Base-by-base conservation (phyloP, 2,797 vertebrate genomes). In the Esox lucius region DNA sequence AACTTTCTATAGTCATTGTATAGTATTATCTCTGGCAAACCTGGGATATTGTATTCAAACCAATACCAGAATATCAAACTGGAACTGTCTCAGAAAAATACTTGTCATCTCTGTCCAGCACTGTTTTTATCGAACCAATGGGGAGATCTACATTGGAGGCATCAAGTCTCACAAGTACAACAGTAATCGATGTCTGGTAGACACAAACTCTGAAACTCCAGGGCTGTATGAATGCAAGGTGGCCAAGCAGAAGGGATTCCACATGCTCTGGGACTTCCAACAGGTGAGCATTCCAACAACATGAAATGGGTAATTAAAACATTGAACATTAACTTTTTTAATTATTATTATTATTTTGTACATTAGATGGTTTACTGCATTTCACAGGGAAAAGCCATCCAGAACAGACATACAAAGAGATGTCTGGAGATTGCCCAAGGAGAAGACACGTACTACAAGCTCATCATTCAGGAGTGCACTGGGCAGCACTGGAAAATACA, bases 261-360 rank as follows among this genome's bases (percentile, higher is more conserved):
- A 87, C 80, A 89, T 86, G 70, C 33, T 87, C 46, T 94, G 92
- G 93, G 87, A 93, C 71, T 93, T 94, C 59, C 86, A 85, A 84
- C 91, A 91, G 88, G 92, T 92, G 75, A 65, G 71, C 65, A 72
- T 26, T 17, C 59, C 3, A 28, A 2, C 8, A 26, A 46, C 56
- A 24, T 61, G 22, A 61, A 24, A 61, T 61, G 4, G 22, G 11
- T 22, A 11, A 12, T 61, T 4, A 22, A 76, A 15, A 49, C 31
- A 35, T 0, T 22, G 46, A 33, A 69, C 19, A 73, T 46, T 24
- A 2, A 31, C 22, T 24, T 24, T 31, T 48, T 64, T 53, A 28
- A 5, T 62, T 9, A 46, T 4, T 62, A 39, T 39, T 51, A 6
- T 71, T n/a, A 8, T 7, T 22, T 74, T 51, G 28, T 33, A 65